phyloP scores from a whole-genome alignment of 2,113 vertebrate species.

The Eulemur rufifrons region DNA sequence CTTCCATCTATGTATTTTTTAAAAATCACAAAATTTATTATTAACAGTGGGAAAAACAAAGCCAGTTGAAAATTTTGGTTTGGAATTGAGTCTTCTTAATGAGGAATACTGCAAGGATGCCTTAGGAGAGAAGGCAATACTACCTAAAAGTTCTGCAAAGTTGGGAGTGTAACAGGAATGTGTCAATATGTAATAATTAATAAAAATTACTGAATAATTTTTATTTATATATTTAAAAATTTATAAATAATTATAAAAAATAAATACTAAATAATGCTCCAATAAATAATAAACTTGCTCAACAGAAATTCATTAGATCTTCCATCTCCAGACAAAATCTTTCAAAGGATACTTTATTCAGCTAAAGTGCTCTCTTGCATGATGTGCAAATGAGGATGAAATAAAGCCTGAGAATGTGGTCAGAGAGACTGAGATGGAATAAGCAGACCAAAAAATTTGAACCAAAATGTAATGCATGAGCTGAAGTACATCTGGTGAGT shows the following conservation, averaged over 20 bases:
- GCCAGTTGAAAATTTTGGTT: not conserved
- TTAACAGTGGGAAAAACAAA: not conserved
- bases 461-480: slow-evolving; percentile 67
- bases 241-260: not conserved
- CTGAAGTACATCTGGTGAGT: slow-evolving; percentile 66
- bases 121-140: not conserved
- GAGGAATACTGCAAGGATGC: not conserved
- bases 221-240: not conserved
- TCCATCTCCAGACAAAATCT: slow-evolving; percentile 41
- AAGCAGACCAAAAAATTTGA: slow-evolving; percentile 74
- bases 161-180: not conserved
- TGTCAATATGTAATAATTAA: not conserved
- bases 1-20: not conserved
- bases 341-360: slow-evolving; percentile 66
- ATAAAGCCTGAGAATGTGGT: slow-evolving; percentile 60
- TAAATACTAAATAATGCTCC: slow-evolving; percentile 50
- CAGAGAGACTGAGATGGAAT: slow-evolving; percentile 62
- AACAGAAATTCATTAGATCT: slow-evolving; percentile 59
- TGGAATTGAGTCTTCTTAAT: not conserved
- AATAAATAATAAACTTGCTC: slow-evolving; percentile 42
- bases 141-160: not conserved
- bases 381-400: slow-evolving; percentile 71
- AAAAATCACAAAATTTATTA: not conserved
- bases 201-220: not conserved
- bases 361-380: slow-evolving; percentile 58